A percentile compares a stretch with the other conserved stretches of the same genome.
phyloP scores from a whole-genome alignment of 2,888 invertebrate genomes.

The Volucella inflata region DNA sequence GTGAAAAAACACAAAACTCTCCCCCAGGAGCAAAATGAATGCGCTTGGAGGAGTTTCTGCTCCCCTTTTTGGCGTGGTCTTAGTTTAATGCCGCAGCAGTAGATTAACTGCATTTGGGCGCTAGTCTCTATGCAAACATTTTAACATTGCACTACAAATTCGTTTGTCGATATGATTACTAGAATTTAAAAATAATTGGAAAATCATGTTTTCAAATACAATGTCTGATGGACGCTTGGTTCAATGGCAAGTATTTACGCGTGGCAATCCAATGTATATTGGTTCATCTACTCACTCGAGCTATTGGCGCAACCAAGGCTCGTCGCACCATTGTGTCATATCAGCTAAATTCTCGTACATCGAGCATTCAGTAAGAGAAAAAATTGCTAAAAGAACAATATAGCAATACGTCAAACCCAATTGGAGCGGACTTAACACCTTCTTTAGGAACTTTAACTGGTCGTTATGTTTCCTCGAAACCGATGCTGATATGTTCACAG shows the following conservation, averaged over 20 bases:
- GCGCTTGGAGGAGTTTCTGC: constrained; percentile 27
- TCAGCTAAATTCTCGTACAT: too few species aligned
- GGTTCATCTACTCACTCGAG: too few species aligned
- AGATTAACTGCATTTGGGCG: constrained; percentile 30
- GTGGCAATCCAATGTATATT: too few species aligned
- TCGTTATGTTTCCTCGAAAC: too few species aligned
- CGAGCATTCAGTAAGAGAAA: too few species aligned
- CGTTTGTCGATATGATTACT: constrained; percentile 6
- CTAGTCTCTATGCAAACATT: constrained; percentile 26
- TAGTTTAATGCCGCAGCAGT: constrained; percentile 17
- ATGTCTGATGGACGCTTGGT: constrained; percentile 1
- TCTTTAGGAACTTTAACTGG: too few species aligned
- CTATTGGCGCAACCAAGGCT: too few species aligned
- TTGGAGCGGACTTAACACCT: too few species aligned
- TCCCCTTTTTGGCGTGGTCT: constrained; percentile 8
- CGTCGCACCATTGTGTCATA: too few species aligned
- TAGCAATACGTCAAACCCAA: too few species aligned
- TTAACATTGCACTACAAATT: neutral
- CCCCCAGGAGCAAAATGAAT: constrained; percentile 54
- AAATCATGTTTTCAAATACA: neutral
- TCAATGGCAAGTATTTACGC: neutral
- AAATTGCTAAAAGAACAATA: too few species aligned
- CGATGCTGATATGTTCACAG: too few species aligned
- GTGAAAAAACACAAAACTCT: constrained; percentile 46
- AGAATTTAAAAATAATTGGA: neutral